These are phyloP conservation scores for Ploceus nigricollis DNA, from an alignment of 2,113 vertebrate species.

Conservation along the genomic window DNA sequence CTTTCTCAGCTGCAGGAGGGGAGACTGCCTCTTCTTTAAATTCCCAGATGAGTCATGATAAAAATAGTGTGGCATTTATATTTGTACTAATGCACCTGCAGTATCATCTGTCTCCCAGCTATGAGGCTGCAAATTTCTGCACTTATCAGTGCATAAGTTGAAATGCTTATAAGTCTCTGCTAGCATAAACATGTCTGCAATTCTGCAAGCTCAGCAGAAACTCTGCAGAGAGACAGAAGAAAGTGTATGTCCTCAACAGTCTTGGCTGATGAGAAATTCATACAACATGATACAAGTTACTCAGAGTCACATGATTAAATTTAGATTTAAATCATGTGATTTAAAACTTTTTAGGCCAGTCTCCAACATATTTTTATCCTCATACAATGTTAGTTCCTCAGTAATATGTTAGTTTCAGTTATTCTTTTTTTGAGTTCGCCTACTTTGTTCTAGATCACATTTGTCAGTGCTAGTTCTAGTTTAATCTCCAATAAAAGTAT, in stretches of 20 bases:
- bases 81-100: conserved; percentile 16
- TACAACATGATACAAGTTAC: neutral
- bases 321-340: neutral
- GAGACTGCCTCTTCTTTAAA: conserved; percentile 27
- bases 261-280: neutral
- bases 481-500: neutral
- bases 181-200: neutral
- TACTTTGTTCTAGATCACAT: neutral
- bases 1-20: conserved; percentile 13
- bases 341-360: neutral
- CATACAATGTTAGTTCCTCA: neutral
- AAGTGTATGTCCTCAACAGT: neutral
- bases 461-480: neutral
- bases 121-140: conserved; percentile 40
- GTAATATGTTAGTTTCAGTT: neutral
- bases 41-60: conserved; percentile 34
- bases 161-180: neutral
- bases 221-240: neutral
- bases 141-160: neutral
- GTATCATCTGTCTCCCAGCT: conserved; percentile 21
- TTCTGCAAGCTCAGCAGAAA: neutral
- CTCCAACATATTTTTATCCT: neutral
- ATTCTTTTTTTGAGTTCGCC: neutral
- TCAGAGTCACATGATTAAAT: neutral
- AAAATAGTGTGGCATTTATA: conserved; percentile 42